Conservation (phyloP, 1,140 invertebrate genomes). For the Oncopeltus fasciatus region DNA sequence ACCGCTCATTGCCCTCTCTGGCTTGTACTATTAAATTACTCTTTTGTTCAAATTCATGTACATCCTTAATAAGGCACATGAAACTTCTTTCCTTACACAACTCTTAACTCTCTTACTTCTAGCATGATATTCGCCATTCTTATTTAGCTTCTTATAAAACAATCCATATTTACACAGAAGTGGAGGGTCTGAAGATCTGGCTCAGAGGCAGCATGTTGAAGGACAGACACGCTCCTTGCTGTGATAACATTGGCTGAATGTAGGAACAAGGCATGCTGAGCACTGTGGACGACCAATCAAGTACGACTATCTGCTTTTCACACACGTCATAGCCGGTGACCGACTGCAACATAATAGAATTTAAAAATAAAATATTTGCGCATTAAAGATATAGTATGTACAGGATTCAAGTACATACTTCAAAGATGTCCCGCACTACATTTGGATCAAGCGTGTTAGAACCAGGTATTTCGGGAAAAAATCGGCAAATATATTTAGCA, state of each 20-base stretch:
- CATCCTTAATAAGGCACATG: too few relatives aligned
- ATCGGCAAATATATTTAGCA: not conserved
- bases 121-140: too few relatives aligned
- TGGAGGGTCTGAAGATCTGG: slow-evolving; percentile 6
- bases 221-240: slow-evolving; percentile 19
- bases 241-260: slow-evolving; percentile 20
- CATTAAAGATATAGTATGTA: not conserved
- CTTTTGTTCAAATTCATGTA: too few relatives aligned
- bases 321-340: too few relatives aligned
- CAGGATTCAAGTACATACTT: not conserved
- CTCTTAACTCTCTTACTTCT: too few relatives aligned
- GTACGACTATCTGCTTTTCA: not conserved
- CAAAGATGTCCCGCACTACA: not conserved
- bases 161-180: not conserved
- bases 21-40: too few relatives aligned
- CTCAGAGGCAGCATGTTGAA: slow-evolving; percentile 22
- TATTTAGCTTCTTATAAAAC: too few relatives aligned
- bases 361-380: not conserved
- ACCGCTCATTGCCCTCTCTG: too few relatives aligned
- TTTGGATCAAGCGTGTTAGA: not conserved
- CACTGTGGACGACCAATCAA: not conserved
- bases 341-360: too few relatives aligned
- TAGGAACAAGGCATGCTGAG: slow-evolving; percentile 10
- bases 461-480: not conserved
- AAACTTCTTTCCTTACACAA: too few relatives aligned